Conservation (phyloP, 2,113 vertebrate genomes). For the Leptosomus discolor region DNA sequence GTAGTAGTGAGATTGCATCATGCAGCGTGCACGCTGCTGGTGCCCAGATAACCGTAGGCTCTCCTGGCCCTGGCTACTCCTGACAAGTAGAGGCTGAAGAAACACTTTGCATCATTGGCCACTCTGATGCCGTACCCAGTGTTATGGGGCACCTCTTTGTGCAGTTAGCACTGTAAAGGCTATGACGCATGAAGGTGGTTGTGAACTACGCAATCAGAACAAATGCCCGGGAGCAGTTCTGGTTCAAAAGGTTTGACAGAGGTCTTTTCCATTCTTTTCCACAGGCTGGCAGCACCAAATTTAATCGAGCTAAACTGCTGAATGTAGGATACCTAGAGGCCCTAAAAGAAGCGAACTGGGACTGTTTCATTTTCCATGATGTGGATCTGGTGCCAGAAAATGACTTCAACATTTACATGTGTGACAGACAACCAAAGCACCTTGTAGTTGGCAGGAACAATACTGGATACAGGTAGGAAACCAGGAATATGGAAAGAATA, state of each 20-base stretch:
- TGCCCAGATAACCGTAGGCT: not conserved
- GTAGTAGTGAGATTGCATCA: not conserved
- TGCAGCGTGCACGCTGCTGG: not conserved
- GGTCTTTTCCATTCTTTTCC: not conserved
- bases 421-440: constrained; percentile 90
- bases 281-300: constrained; percentile 86
- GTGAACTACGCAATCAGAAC: accelerated
- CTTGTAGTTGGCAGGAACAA: constrained; percentile 93
- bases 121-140: not conserved
- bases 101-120: not conserved
- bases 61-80: not conserved
- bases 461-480: constrained; percentile 92
- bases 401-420: constrained; percentile 89
- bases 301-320: constrained; percentile 94
- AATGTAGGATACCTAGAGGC: constrained; percentile 95
- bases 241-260: not conserved
- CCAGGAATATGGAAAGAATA: not conserved
- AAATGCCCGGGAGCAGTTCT: not conserved
- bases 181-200: accelerated
- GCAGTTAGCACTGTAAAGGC: not conserved
- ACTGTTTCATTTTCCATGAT: constrained; percentile 96
- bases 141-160: not conserved
- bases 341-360: constrained; percentile 88
- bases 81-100: not conserved
- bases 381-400: constrained; percentile 96